Evolutionary conservation across 2,888 invertebrate species (phyloP), one percentile per base, ranked within the genome.

Genomic region (Esperia sulphurella): DNA sequence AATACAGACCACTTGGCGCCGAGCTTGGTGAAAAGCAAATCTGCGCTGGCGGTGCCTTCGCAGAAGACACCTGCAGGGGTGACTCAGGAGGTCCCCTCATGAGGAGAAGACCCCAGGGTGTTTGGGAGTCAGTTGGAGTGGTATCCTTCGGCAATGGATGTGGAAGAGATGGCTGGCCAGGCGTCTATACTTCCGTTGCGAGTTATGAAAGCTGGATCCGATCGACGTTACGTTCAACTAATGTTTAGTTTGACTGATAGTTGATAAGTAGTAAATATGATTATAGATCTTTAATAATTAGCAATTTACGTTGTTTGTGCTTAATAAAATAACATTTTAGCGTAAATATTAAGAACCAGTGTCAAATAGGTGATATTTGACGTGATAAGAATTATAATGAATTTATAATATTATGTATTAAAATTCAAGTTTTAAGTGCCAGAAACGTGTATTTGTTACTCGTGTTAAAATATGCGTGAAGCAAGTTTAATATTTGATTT

Each of bases 31-130:
- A 90, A 0, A 89, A 83, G 13, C 94, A 94, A 63, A 65, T 95
- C 0, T 95, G 95, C 63, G 94, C 94, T 8, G 95, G 95, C 2
- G 94, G 95, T 0, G 87, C 89, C 35, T 90, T 83, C 48, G 91
- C 91, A 3, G 90, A 93, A 61, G 95, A 95, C 64, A 93, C 95
- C 0, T 96, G 95, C 63, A 90, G 76, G 12, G 95, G 95, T 0
- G 95, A 95, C 61, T 95, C 94, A 0, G 95, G 95, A 0, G 95
- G 95, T 3, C 95, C 95, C 0, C 77, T 95, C 5, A 95, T 95
- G 94, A 84, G 75, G 56, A 79, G 63, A 42, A 82, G 80, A 29
- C 75, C 83, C 0, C 79, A 89, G 0, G 89, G 89, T 0, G 14
- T 87, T 0, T 93, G 92, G 92, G 91, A 91, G 46, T 65, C 89